A percentile compares a stretch with the other conserved stretches of the same genome.
Evolutionary conservation across 2,113 vertebrate species (phyloP).

Genomic region (Dipodomys stephensi): DNA sequence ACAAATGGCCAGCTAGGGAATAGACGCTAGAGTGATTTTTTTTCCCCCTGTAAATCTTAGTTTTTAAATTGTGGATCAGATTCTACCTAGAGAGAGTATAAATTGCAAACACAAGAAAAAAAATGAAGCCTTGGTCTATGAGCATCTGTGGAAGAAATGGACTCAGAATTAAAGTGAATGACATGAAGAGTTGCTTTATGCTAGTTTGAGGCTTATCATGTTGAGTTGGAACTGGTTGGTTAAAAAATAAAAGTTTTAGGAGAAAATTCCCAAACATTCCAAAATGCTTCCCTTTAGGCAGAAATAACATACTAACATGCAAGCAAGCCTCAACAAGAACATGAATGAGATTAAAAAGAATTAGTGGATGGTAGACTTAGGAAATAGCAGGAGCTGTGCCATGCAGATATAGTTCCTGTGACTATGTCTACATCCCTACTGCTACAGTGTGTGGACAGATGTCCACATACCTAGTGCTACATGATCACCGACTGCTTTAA

Average conservation of each 20-base stretch:
- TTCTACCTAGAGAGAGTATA: background rate
- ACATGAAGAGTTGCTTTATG: conserved; percentile 44
- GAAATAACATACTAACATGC: background rate
- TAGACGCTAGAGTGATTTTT: background rate
- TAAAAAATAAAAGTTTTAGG: background rate
- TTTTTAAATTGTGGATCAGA: background rate
- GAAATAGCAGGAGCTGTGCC: background rate
- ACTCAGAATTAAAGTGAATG: conserved; percentile 19
- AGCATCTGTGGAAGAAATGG: background rate
- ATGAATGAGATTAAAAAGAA: background rate
- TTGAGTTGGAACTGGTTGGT: background rate
- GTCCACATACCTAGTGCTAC: background rate
- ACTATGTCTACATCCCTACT: background rate
- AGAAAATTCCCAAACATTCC: background rate
- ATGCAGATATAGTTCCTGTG: background rate
- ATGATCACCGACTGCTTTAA: background rate
- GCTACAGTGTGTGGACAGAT: too few species aligned
- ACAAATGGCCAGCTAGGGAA: background rate
- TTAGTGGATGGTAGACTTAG: background rate
- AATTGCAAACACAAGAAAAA: background rate
- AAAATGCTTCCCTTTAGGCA: conserved; percentile 34
- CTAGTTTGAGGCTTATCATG: background rate
- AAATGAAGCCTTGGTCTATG: background rate
- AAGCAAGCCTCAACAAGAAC: background rate
- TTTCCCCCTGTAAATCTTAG: background rate